phyloP scores from a whole-genome alignment of 1,140 invertebrate genomes.

The Proctacanthus coquilletti region DNA sequence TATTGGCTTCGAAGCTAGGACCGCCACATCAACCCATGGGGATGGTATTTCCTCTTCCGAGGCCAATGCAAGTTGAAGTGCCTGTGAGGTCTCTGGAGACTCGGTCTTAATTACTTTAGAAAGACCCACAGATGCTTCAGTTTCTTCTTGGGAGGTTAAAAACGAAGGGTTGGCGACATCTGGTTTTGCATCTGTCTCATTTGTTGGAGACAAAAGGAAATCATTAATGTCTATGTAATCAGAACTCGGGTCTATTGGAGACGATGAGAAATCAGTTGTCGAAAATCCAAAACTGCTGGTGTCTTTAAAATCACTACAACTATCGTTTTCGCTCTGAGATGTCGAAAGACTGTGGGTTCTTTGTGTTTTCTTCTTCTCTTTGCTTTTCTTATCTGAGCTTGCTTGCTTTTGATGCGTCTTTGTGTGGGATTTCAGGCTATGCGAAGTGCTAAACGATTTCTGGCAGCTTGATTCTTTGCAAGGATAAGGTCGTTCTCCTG shows the following conservation, averaged over 20 bases:
- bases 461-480: conserved; percentile 56
- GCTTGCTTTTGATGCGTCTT: conserved; percentile 40
- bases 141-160: too few relatives aligned
- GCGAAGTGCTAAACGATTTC: conserved; percentile 62
- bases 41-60: conserved; percentile 56
- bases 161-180: too few relatives aligned
- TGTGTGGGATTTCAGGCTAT: conserved; percentile 65
- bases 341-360: conserved; percentile 4
- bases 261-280: too few relatives aligned
- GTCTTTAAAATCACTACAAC: conserved; percentile 1
- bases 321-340: conserved; percentile 3
- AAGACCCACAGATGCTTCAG: too few relatives aligned
- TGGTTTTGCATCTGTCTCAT: too few relatives aligned
- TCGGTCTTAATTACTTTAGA: too few relatives aligned
- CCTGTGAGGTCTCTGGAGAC: conserved; percentile 39
- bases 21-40: conserved; percentile 52
- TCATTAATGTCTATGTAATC: too few relatives aligned
- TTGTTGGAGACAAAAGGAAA: too few relatives aligned
- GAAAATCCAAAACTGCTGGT: too few relatives aligned
- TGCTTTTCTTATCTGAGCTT: too few relatives aligned
- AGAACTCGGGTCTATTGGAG: too few relatives aligned
- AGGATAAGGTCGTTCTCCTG: conserved; percentile 54
- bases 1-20: conserved; percentile 34
- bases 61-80: conserved; percentile 49
- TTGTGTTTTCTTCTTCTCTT: too few relatives aligned